Base-by-base conservation (phyloP, 2,113 vertebrate genomes). In the Antigone vipio region DNA sequence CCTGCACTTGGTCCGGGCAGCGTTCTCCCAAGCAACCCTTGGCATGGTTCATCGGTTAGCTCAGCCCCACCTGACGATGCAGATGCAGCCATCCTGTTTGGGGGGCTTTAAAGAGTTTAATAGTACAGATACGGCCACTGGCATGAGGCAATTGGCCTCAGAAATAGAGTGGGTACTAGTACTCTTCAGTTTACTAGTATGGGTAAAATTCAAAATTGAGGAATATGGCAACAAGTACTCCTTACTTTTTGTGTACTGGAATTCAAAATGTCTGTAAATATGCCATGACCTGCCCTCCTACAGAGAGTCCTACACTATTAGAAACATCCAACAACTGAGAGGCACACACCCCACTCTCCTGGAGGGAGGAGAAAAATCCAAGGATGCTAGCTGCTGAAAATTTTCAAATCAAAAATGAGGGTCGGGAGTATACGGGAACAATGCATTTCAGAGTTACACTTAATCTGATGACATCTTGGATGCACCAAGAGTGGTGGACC, bases 221-320 rank as follows among this genome's bases (percentile, higher is more conserved):
- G 49, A 64, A 69, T 19, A 42, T 4, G 69, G 45, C 45, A 73
- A 11, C 18, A 69, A 68, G 32, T 60, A 35, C 1, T 4, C 40
- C 35, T 42, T 69, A 58, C 30, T 10, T 55, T 82, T 42, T 60
- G 44, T 15, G 0, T n/a, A 27, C 15, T 62, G 49, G n/a, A 73
- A 40, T 71, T 69, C 24, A 21, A 30, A 47, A 35, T 86, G 6
- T 38, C 62, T 64, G 30, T 44, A 59, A 50, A 40, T 73, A 42
- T 3, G 32, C 38, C 18, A 6, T 44, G 56, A 47, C 8, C 38
- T 81, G 47, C n/a, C 29, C 52, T 71, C 40, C 44, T 24, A 23
- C 2, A 11, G 59, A 10, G 27, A 35, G 55, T 56, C 67, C 45
- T 83, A 3, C 0, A 0, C 71, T 47, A 3, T 15, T 55, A 6